These are phyloP conservation scores for Toxonevra muliebris DNA, from an alignment of 2,888 invertebrate genomes.

Conservation along the genomic window DNA sequence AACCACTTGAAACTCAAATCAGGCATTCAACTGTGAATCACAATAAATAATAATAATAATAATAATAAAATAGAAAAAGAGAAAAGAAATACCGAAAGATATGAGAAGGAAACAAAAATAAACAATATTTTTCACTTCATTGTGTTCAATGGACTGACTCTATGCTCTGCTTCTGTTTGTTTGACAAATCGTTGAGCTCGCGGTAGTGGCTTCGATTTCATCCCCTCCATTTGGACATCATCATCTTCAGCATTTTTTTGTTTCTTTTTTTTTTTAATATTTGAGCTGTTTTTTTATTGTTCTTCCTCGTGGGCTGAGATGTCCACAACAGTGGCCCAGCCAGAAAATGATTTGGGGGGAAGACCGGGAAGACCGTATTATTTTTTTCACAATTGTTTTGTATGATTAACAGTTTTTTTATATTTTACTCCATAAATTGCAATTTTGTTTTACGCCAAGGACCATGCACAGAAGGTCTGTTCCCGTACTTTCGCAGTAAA, in stretches of 20 bases:
- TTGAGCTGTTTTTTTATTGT: too few species aligned
- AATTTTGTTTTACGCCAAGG: too few species aligned
- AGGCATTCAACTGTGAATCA: constrained; percentile 62
- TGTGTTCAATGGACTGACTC: constrained; percentile 42
- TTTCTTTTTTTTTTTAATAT: constrained; percentile 10
- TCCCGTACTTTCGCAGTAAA: too few species aligned
- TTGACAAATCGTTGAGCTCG: constrained; percentile 29
- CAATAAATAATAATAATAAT: constrained; percentile 59
- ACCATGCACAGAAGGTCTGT: too few species aligned
- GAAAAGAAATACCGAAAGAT: constrained; percentile 13
- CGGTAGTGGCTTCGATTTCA: background rate
- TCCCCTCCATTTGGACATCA: background rate
- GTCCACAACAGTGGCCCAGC: too few species aligned
- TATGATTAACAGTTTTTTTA: too few species aligned
- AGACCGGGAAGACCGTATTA: too few species aligned
- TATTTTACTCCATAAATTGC: too few species aligned
- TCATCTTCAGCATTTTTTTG: constrained; percentile 4
- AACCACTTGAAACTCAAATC: constrained; percentile 63
- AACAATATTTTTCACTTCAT: constrained; percentile 56
- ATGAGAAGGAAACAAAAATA: constrained; percentile 24
- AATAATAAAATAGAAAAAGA: constrained; percentile 30
- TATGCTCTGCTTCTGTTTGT: constrained; percentile 6
- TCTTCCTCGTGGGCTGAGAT: too few species aligned
- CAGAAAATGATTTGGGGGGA: too few species aligned
- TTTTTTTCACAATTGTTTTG: too few species aligned